These are phyloP conservation scores for Corella eumyota DNA, from an alignment of 23 tunicate species.

Conservation along the genomic window DNA sequence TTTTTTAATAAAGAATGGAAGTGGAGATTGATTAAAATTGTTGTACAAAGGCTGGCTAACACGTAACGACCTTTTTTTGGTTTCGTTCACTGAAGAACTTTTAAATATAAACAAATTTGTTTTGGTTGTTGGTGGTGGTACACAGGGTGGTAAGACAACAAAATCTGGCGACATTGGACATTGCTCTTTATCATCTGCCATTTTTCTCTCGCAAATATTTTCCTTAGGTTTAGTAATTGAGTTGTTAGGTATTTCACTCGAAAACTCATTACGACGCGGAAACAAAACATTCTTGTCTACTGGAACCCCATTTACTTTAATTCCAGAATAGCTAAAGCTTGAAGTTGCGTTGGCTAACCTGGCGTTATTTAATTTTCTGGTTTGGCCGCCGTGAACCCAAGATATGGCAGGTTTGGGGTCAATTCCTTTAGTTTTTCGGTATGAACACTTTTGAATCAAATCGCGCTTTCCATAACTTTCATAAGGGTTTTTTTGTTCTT, in stretches of 20 bases:
- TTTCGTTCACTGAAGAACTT: no score
- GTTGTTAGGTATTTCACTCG: no score
- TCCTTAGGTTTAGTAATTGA: slow-evolving; percentile 1
- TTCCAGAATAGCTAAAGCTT: neutral
- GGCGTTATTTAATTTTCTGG: slow-evolving; percentile 8
- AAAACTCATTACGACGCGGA: no score
- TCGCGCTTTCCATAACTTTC: slow-evolving; percentile 40
- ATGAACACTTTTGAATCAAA: neutral
- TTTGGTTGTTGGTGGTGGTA: neutral
- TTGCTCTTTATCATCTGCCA: neutral
- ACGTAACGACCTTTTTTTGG: neutral
- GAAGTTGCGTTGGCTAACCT: slow-evolving; percentile 8
- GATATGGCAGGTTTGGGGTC: slow-evolving; percentile 31
- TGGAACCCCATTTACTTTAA: slow-evolving; percentile 6
- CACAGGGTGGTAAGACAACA: slow-evolving; percentile 6
- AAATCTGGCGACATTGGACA: slow-evolving; percentile 2
- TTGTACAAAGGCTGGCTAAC: slow-evolving; percentile 23
- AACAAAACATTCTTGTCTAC: neutral
- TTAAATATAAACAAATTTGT: neutral
- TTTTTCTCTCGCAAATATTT: neutral
- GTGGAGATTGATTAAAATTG: slow-evolving; percentile 26
- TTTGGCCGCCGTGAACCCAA: slow-evolving; percentile 20
- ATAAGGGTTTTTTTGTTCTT: slow-evolving; percentile 16
- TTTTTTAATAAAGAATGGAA: no score
- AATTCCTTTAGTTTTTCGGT: slow-evolving; percentile 6